phyloP scores from a whole-genome alignment of 2,888 invertebrate species.

The Sarcophaga rosellei region DNA sequence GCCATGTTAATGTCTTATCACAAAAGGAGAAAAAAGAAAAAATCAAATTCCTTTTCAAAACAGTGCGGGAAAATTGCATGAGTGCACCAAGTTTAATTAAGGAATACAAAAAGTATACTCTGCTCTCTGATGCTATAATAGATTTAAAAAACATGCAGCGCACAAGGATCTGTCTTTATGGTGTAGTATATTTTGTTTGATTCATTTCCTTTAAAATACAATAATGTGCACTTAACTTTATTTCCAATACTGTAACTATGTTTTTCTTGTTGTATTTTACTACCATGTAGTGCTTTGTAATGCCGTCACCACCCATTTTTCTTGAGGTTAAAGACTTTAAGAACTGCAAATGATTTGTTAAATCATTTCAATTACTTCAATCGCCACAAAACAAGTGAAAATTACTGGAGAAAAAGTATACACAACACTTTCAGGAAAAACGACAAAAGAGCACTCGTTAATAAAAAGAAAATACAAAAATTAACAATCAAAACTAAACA shows the following conservation, averaged over 20 bases:
- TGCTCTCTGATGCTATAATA: too few relatives aligned
- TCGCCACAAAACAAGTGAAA: background rate
- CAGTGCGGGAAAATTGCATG: too few relatives aligned
- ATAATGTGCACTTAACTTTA: too few relatives aligned
- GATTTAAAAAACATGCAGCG: background rate
- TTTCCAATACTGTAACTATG: too few relatives aligned
- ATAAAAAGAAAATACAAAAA: too few relatives aligned
- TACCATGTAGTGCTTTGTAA: constrained; percentile 14
- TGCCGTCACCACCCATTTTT: background rate
- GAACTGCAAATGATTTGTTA: constrained; percentile 20
- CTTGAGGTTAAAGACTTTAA: constrained; percentile 1
- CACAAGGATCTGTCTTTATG: background rate
- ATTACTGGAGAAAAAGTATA: background rate
- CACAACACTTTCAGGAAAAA: background rate
- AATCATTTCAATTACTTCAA: constrained; percentile 15
- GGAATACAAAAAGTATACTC: too few relatives aligned
- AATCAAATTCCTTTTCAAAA: too few relatives aligned
- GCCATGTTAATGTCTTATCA: background rate
- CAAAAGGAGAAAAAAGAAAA: too few relatives aligned
- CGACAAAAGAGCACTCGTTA: too few relatives aligned
- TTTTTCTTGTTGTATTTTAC: background rate
- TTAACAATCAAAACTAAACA: too few relatives aligned
- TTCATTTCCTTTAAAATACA: too few relatives aligned
- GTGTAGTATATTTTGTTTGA: background rate
- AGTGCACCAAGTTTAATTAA: too few relatives aligned